Evolutionary conservation across 2,888 invertebrate species (phyloP).

Genomic region (Drosophila sordidula): DNA sequence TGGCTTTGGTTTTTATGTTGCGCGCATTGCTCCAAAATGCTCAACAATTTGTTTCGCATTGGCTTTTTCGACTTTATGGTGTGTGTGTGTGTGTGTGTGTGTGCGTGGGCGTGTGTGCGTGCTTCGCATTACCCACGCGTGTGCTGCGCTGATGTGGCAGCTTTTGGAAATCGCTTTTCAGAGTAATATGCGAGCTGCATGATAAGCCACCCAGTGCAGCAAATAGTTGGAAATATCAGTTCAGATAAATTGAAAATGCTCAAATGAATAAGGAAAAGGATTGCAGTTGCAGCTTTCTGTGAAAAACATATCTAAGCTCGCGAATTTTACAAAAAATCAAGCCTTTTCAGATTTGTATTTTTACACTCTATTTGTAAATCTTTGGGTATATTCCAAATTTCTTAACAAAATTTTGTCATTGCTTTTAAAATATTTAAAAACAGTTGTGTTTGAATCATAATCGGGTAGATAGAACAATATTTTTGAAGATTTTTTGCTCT

Average conservation of each 20-base stretch:
- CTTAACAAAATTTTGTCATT: no score
- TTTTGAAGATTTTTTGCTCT: no score
- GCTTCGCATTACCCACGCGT: background rate
- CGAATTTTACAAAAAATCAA: no score
- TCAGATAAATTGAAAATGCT: background rate
- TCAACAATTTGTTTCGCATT: conserved; percentile 32
- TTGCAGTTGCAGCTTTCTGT: background rate
- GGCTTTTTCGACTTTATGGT: conserved; percentile 1
- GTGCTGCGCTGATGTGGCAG: conserved; percentile 11
- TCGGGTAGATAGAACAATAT: no score
- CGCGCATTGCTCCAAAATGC: conserved; percentile 14
- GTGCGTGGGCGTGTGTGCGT: background rate
- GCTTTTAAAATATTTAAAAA: no score
- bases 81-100: background rate
- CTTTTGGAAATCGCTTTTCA: conserved; percentile 25
- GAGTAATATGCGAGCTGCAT: conserved; percentile 5
- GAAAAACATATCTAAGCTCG: background rate
- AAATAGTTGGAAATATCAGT: background rate
- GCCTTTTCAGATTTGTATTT: no score
- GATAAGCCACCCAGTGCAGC: conserved; percentile 12
- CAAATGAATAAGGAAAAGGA: background rate
- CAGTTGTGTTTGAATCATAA: no score
- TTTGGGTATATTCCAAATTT: no score
- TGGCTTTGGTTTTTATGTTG: conserved; percentile 30
- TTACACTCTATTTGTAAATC: no score